phyloP scores from a whole-genome alignment of 1,140 invertebrate genomes.

The Helicoverpa armigera region DNA sequence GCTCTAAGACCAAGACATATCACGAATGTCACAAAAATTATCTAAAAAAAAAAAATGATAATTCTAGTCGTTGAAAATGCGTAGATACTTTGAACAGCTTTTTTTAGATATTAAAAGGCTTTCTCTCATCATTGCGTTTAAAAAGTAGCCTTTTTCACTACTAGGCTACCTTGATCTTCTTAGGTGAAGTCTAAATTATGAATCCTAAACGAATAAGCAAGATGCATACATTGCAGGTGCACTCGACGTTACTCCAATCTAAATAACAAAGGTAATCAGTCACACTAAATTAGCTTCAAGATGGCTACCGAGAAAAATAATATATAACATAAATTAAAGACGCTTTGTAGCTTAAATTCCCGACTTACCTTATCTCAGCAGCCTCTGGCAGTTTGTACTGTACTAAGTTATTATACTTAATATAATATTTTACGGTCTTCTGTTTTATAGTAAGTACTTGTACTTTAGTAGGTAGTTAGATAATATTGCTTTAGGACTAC shows the following conservation, averaged over 20 bases:
- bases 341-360: not conserved
- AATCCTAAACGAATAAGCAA: no score
- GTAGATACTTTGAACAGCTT: no score
- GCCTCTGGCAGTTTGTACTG: not conserved
- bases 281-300: not conserved
- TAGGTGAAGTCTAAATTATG: no score
- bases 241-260: not conserved
- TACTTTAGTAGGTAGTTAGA: not conserved
- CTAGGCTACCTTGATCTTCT: no score
- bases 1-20: no score
- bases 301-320: conserved; percentile 11
- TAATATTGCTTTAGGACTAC: not conserved
- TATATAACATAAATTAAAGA: conserved; percentile 3
- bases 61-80: no score
- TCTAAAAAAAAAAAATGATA: no score
- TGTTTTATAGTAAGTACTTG: not conserved
- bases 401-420: conserved; percentile 12
- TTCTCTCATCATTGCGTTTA: no score
- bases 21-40: no score
- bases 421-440: conserved; percentile 10
- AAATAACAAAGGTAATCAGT: not conserved
- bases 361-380: not conserved
- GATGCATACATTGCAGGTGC: not conserved
- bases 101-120: no score
- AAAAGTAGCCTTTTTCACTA: no score